Evolutionary conservation across 1,140 invertebrate species (phyloP), one percentile per base, ranked within the genome.

Genomic region (Drosophila baimaii): DNA sequence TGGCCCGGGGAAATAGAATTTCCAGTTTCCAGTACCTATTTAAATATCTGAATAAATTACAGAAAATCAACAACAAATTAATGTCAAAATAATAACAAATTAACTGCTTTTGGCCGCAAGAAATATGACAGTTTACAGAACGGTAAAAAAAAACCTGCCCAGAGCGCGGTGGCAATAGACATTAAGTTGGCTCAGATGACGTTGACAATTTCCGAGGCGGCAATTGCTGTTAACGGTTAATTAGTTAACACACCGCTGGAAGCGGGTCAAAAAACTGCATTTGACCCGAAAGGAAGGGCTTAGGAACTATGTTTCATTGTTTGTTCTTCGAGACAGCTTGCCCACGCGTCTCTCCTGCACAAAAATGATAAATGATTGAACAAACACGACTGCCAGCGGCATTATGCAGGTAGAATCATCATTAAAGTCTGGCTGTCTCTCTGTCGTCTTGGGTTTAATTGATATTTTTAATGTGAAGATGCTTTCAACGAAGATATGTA

Each of bases 61-160:
- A 68, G 39, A 51, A 78, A 81, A 85, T 85, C 78, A 81, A 81
- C 78, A 75, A 68, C 59, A 78, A 85, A 81, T 81, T 68, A 70
- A 85, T 81, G 73, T 81, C 73, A 70, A 85, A 86, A 81, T 81
- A 85, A 77, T 68, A 85, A 85, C 81, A 85, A 86, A 85, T 85
- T 85, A 81, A 79, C 73, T 62, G 56, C 44, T 39, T 54, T 49
- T 49, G 54, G 29, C 33, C 44, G 54, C 51, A 57, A 54, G 49
- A 84, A 70, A 85, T 81, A 81, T 85, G 81, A 85, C 68, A 81
- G 56, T 54, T 81, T 65, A 66, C 81, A 74, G n/a, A 84, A 85
- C 81, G 81, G 77, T 85, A 81, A 85, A 84, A 51, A 7, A 8
- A n/a, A 56, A 47, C 17, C 33, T 84, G 66, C 27, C 75, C 69